Evolutionary conservation across 23 tunicate species (phyloP), one percentile per base, ranked within the genome.

Genomic region (Phallusia fumigata): DNA sequence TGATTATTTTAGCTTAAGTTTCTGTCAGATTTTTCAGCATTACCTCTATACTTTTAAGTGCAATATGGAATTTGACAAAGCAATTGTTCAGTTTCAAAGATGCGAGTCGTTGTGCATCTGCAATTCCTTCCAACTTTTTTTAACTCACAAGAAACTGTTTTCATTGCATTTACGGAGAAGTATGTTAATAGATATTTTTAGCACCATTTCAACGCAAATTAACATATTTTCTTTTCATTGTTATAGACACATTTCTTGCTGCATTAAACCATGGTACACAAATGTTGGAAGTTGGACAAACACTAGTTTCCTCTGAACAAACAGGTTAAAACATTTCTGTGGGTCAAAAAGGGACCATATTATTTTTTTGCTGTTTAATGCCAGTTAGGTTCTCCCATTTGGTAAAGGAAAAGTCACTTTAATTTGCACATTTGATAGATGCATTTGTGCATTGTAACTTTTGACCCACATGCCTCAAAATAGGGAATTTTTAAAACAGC

Each of bases 121-220:
- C 28, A 58, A 58, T 58, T 58, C 69, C 2, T 6, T 21, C 28
- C 69, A 58, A 24, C 69, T 58, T 58, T 8, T 58, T 58, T 58
- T 58, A 24, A 58, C 69, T 24, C 69, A 58, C 69, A 58, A 58
- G 69, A 58, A 58, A 58, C 28, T 58, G 69, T 58, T 58, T 22
- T 58, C 69, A 21, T 24, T 58, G 28, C 69, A 58, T 58, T 22
- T 58, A 21, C 69, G 13, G 69, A 58, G 28, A 58, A 58, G 69
- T 58, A 58, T 13, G 11, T 24, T 24, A n/a, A 3, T 40, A 40
- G 5, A 40, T 3, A 40, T 5, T 40, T 40, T 40, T 40, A 3
- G 47, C 47, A 40, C 16, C 8, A 58, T 58, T 58, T 58, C 8
- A 40, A 40, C 10, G 47, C 47, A 40, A 40, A 40, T 10, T 13